Evolutionary conservation across 1,140 invertebrate species (phyloP).

Genomic region (Condylostylus longicornis): DNA sequence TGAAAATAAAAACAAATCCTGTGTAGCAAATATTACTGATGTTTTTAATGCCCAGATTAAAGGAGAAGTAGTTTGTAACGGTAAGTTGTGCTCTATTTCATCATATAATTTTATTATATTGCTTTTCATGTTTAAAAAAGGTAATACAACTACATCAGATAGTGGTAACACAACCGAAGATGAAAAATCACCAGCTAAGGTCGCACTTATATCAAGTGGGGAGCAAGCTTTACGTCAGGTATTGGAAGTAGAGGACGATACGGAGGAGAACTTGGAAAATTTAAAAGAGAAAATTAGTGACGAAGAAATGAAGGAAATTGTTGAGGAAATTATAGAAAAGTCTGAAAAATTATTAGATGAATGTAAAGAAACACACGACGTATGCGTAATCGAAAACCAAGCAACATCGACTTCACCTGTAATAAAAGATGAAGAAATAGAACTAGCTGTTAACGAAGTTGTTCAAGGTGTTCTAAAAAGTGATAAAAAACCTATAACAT

Average conservation of each 20-base stretch:
- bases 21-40: slow-evolving; percentile 27
- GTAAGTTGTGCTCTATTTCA: slow-evolving; percentile 2
- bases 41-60: slow-evolving; percentile 31
- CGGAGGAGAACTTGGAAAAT: slow-evolving; percentile 27
- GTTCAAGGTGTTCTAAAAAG: slow-evolving; percentile 28
- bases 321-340: slow-evolving; percentile 40
- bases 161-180: slow-evolving; percentile 2
- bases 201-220: slow-evolving; percentile 8
- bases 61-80: slow-evolving; percentile 17
- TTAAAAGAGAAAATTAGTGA: slow-evolving; percentile 14
- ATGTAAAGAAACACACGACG: slow-evolving; percentile 26
- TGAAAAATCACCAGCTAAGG: slow-evolving; percentile 1
- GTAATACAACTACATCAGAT: slow-evolving; percentile 7
- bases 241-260: slow-evolving; percentile 20
- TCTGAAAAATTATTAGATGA: slow-evolving; percentile 40
- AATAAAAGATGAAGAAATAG: slow-evolving; percentile 37
- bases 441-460: slow-evolving; percentile 36
- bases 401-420: slow-evolving; percentile 34
- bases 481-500: slow-evolving; percentile 18
- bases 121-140: slow-evolving; percentile 18
- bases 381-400: slow-evolving; percentile 12
- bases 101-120: slow-evolving; percentile 33
- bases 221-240: slow-evolving; percentile 18
- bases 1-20: not conserved
- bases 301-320: slow-evolving; percentile 37